Evolutionary conservation across 2,113 vertebrate genomes (phyloP), one percentile per base, ranked within the genome.

Genomic region (Cygnus atratus): DNA sequence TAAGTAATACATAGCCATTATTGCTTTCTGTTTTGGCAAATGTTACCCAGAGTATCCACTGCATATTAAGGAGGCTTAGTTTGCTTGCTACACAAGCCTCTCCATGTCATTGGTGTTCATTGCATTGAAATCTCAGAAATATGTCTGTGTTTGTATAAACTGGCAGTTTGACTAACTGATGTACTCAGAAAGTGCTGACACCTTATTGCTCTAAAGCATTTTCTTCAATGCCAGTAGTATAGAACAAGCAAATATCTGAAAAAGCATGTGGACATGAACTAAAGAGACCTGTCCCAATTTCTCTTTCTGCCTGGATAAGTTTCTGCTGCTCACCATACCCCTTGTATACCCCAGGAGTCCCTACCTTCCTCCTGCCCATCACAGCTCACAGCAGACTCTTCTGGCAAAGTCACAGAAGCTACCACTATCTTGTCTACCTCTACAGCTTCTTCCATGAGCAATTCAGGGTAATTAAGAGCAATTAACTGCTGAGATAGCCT

Each of bases 271-370:
- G 52, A 83, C 58, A 3, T 7, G 4, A 74, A 65, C 13, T 14
- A 37, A 41, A 59, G 11, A 66, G 8, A 39, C 14, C 4, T 67
- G 6, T 26, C 31, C 13, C 24, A n/a, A 3, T 21, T 80, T 70
- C 14, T 54, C 5, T 0, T 76, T 84, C 72, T 58, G 14, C 31
- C 41, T 71, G n/a, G 43, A 31, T 52, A 63, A 8, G 37, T 88
- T 92, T 67, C 46, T 93, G 58, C n/a, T 65, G 11, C 21, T 28
- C 18, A 21, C 22, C 20, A 3, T 54, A 48, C 8, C 5, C 16
- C 10, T 55, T 2, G 6, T 4, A 1, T 48, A 48, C 15, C 33
- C 17, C 0, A 0, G 7, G 17, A 1, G 4, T 46, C 55, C 6
- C 39, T 57, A 19, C 62, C 25, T 29, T 70, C 13, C 39, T 79